Evolutionary conservation across 2,113 vertebrate species (phyloP).

Genomic region (Camarhynchus parvulus): DNA sequence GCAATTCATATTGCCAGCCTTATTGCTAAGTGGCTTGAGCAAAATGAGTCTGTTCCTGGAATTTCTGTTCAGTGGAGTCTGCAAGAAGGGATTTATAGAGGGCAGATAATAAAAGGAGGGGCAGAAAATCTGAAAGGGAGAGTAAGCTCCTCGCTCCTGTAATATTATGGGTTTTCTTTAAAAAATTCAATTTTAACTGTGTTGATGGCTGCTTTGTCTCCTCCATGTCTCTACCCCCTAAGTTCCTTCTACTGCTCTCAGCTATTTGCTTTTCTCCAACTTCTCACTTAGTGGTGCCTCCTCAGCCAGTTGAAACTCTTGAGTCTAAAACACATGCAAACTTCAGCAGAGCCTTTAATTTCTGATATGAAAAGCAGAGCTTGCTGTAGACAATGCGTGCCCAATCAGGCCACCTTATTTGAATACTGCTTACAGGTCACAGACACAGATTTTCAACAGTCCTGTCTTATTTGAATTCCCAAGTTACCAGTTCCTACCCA

Average conservation of each 20-base stretch:
- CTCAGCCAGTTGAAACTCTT: neutral
- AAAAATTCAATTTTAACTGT: neutral
- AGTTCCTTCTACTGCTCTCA: neutral
- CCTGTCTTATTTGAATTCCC: neutral
- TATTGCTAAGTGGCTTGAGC: neutral
- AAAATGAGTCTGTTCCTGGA: neutral
- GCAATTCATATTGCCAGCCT: neutral
- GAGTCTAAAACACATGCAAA: neutral
- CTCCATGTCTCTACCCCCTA: neutral
- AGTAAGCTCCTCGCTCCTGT: neutral
- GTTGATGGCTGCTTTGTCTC: neutral
- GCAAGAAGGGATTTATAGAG: neutral
- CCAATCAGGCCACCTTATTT: neutral
- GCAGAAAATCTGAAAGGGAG: neutral
- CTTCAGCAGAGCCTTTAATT: neutral
- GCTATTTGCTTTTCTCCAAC: neutral
- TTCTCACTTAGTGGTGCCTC: neutral
- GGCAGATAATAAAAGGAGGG: neutral
- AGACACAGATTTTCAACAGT: neutral
- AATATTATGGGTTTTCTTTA: neutral
- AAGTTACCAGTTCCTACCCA: neutral
- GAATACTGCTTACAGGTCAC: neutral
- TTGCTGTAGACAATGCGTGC: neutral
- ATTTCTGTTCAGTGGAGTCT: neutral
- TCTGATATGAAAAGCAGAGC: neutral